Evolutionary conservation across 2,797 vertebrate genomes (phyloP), one percentile per base, ranked within the genome.

Genomic region (Momotus momota): DNA sequence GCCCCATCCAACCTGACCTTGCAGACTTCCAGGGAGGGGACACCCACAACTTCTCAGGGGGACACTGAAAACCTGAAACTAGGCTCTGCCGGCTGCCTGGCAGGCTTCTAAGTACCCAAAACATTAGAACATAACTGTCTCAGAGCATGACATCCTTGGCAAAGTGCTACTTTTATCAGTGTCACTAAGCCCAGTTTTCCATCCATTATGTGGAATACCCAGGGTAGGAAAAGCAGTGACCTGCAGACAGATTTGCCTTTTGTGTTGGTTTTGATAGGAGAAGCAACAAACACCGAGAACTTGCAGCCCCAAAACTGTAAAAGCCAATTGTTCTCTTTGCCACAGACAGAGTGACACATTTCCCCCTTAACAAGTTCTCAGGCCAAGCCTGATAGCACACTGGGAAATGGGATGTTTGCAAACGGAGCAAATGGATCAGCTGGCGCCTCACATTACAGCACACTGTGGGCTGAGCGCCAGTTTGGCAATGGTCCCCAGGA

Each of bases 301-400:
- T 95, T 6, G 10, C 40, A 86, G 35, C 31, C 69, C 75, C 12
- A 66, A 54, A 89, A 45, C 61, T 41, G 12, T n/a, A 89, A 88
- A 52, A 89, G 45, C 15, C 60, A 57, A 38, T 71, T 91, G 55
- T 83, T 94, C 91, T 70, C 49, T 91, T 92, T 94, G 57, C 69
- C 29, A 65, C 81, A 93, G 73, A 41, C 93, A 85, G 92, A 57
- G 83, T 33, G 70, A 70, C 52, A n/a, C 43, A 80, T 90, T 95
- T 91, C 16, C 57, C 66, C 78, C 67, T 96, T 95, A 95, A 96
- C 92, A 95, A 95, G 88, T 55, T 80, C 75, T 96, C 58, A 71
- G 93, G 29, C 64, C 52, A 18, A 62, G 64, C 61, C 82, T 85
- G 52, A 67, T 87, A 95, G 93, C 89, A 74, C 57, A 81, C 91